Conservation (phyloP, 30 jellyfish, hydroid and myxozoan species). For the Chironex yamaguchii region DNA sequence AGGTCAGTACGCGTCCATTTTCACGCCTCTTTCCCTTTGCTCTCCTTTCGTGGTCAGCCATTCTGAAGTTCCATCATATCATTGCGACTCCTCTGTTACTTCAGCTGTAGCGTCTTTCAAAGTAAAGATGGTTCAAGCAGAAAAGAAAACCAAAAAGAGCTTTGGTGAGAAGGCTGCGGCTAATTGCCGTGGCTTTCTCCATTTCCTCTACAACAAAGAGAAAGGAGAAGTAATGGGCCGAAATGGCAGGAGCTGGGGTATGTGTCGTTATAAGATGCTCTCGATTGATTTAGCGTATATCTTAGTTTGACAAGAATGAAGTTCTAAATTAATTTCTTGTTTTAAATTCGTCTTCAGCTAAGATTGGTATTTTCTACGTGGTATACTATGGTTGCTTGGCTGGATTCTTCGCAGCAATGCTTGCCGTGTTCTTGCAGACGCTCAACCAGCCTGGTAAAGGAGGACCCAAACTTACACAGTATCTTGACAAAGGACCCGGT, state of each 20-base stretch:
- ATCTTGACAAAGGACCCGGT: constrained; percentile 90
- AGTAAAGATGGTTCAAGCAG: constrained; percentile 45
- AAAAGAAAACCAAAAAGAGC: constrained; percentile 37
- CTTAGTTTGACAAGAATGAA: too few species aligned
- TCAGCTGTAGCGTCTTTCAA: not conserved
- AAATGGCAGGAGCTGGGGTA: constrained; percentile 95
- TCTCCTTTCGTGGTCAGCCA: not conserved
- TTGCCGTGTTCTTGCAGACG: constrained; percentile 85
- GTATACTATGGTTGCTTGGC: constrained; percentile 90
- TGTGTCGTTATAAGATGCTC: constrained; percentile 35
- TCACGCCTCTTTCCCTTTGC: not conserved
- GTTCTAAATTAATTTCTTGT: too few species aligned
- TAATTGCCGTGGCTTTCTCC: constrained; percentile 79
- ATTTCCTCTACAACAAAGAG: constrained; percentile 83
- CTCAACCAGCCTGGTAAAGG: constrained; percentile 92
- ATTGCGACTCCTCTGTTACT: not conserved
- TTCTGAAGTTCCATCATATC: not conserved
- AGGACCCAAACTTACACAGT: constrained; percentile 92
- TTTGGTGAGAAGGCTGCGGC: constrained; percentile 64
- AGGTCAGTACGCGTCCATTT: not conserved
- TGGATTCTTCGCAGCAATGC: constrained; percentile 87
- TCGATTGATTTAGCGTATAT: not conserved
- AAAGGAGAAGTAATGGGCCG: constrained; percentile 94
- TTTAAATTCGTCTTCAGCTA: constrained; percentile 64
- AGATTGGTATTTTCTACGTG: constrained; percentile 91